A percentile compares a stretch with the other conserved stretches of the same genome.
phyloP scores from a whole-genome alignment of 2,113 vertebrate genomes.

The Ramphastos sulfuratus region DNA sequence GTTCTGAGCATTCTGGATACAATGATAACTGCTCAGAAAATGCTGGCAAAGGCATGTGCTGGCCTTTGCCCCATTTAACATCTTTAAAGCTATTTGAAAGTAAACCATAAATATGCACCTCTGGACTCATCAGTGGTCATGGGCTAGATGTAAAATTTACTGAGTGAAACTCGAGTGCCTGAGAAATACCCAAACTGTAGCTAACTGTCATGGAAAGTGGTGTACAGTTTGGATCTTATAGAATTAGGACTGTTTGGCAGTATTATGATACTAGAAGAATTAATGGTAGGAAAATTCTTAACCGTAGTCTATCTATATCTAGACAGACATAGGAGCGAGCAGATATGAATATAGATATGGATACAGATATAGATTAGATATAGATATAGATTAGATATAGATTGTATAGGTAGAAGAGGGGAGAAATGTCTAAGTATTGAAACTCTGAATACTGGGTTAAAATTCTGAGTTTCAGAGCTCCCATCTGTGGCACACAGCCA shows the following conservation, averaged over 20 bases:
- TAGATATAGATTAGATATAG: neutral
- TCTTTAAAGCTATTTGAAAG: neutral
- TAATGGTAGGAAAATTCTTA: neutral
- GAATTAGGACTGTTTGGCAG: neutral
- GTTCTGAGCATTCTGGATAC: neutral
- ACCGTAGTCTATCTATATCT: neutral
- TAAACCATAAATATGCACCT: neutral
- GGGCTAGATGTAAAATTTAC: neutral
- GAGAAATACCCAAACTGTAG: neutral
- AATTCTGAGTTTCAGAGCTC: neutral
- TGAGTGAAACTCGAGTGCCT: neutral
- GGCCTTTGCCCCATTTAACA: neutral
- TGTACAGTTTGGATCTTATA: neutral
- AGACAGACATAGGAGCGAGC: neutral
- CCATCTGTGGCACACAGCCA: neutral
- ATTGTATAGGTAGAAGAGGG: neutral
- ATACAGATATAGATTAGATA: neutral
- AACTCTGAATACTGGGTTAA: neutral
- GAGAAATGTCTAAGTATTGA: neutral
- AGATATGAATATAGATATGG: neutral
- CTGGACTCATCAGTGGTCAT: neutral
- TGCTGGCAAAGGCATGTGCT: neutral
- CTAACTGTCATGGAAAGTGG: neutral
- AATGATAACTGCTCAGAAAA: neutral
- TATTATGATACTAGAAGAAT: neutral